Conservation (phyloP, 2,888 invertebrate species). For the Hydrotaea cyrtoneurina region DNA sequence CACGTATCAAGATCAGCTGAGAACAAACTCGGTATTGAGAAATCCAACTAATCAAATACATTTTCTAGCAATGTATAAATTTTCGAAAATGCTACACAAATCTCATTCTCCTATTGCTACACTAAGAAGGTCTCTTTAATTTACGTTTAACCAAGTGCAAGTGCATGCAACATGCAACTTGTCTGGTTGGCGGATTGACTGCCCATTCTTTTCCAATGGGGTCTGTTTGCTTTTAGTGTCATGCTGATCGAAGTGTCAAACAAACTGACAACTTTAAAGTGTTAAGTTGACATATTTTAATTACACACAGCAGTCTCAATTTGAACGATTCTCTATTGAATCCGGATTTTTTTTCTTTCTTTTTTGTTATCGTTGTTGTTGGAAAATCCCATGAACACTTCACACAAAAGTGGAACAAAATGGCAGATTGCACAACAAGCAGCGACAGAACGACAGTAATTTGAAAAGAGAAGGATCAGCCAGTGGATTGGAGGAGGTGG, state of each 20-base stretch:
- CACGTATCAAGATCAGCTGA: too few relatives aligned
- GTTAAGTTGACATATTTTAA: slow-evolving; percentile 63
- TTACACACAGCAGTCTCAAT: slow-evolving; percentile 43
- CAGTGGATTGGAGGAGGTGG: neutral
- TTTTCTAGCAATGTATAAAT: too few relatives aligned
- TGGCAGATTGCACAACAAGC: neutral
- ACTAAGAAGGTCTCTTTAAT: too few relatives aligned
- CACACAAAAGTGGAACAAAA: neutral
- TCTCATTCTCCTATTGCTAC: too few relatives aligned
- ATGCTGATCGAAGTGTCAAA: slow-evolving; percentile 13
- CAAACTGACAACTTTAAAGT: slow-evolving; percentile 60
- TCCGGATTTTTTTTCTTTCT: neutral
- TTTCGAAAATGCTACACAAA: too few relatives aligned
- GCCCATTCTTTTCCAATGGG: slow-evolving; percentile 5
- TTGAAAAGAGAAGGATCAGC: neutral
- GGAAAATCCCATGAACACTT: neutral
- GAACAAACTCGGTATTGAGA: too few relatives aligned
- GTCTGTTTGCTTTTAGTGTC: neutral
- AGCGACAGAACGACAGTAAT: neutral
- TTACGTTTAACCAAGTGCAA: too few relatives aligned
- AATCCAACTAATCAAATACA: too few relatives aligned
- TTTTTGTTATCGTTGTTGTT: neutral
- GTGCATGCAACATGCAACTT: too few relatives aligned
- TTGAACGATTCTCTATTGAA: slow-evolving; percentile 6
- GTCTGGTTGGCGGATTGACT: too few relatives aligned